A percentile compares a stretch with the other conserved stretches of the same genome.
These are phyloP conservation scores for Drosophila tripunctata DNA, from an alignment of 2,888 invertebrate genomes.

Conservation along the genomic window DNA sequence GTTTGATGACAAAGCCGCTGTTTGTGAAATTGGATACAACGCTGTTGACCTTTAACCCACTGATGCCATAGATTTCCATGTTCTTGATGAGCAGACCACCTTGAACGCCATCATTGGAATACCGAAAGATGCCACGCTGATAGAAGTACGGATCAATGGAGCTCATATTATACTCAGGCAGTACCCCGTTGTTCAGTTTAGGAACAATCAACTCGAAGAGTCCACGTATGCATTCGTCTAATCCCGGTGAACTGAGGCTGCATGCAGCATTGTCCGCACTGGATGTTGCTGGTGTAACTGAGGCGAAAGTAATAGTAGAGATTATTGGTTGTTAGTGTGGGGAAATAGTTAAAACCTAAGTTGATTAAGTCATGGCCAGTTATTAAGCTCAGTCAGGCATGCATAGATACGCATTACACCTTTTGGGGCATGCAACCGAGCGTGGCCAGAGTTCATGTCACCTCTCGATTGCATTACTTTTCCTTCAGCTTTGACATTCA, in stretches of 20 bases:
- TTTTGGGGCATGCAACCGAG: constrained; percentile 46
- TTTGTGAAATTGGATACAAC: constrained; percentile 86
- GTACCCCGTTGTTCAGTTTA: constrained; percentile 69
- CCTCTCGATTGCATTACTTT: constrained; percentile 20
- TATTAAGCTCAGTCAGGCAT: constrained; percentile 52
- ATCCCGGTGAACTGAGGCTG: constrained; percentile 86
- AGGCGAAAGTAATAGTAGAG: constrained; percentile 38
- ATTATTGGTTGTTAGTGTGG: constrained; percentile 23
- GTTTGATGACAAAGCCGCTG: constrained; percentile 86
- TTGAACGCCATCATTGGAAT: constrained; percentile 81
- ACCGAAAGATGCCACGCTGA: constrained; percentile 81
- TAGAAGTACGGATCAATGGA: constrained; percentile 82
- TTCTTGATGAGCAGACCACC: constrained; percentile 82
- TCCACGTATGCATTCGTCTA: constrained; percentile 86
- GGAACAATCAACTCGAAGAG: constrained; percentile 85
- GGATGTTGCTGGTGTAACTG: constrained; percentile 38
- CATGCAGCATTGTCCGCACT: constrained; percentile 83
- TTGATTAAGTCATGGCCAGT: constrained; percentile 40
- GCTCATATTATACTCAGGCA: constrained; percentile 73
- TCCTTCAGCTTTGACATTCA: constrained; percentile 33
- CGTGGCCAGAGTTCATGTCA: constrained; percentile 45
- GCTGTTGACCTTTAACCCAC: constrained; percentile 85
- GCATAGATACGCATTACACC: constrained; percentile 43
- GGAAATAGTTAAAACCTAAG: constrained; percentile 5
- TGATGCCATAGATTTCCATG: constrained; percentile 86